Conservation (phyloP, 2,888 invertebrate species). For the Chromoteleia sp. region DNA sequence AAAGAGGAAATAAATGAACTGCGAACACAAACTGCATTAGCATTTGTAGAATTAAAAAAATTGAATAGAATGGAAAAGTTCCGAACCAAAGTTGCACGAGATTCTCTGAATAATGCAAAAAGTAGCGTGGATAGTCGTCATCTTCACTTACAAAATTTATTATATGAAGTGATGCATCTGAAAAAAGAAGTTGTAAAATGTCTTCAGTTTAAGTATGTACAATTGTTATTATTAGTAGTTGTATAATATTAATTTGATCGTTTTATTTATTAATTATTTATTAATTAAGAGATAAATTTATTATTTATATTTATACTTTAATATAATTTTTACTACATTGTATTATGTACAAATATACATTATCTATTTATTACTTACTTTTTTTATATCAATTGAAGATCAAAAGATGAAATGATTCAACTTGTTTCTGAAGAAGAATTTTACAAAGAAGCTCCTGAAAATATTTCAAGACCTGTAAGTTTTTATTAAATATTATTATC, state of each 20-base stretch:
- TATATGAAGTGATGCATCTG: conserved; percentile 97
- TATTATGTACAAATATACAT: conserved; percentile 13
- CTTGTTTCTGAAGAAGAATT: conserved; percentile 94
- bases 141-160: conserved; percentile 95
- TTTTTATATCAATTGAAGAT: conserved; percentile 31
- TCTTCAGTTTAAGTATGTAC: conserved; percentile 93
- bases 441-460: conserved; percentile 90
- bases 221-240: neutral
- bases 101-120: conserved; percentile 93
- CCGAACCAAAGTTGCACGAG: conserved; percentile 92
- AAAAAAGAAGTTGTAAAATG: conserved; percentile 98
- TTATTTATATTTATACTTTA: conserved; percentile 37
- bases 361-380: too few species aligned
- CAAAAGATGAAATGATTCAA: conserved; percentile 95
- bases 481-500: neutral
- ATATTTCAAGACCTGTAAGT: conserved; percentile 89
- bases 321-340: neutral
- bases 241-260: neutral
- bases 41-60: conserved; percentile 94
- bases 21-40: conserved; percentile 90
- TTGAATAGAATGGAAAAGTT: conserved; percentile 96
- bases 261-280: conserved; percentile 1
- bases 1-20: conserved; percentile 88
- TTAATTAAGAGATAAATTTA: neutral
- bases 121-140: conserved; percentile 95